Conservation (phyloP, 2,797 vertebrate species). For the Luscinia luscinia region DNA sequence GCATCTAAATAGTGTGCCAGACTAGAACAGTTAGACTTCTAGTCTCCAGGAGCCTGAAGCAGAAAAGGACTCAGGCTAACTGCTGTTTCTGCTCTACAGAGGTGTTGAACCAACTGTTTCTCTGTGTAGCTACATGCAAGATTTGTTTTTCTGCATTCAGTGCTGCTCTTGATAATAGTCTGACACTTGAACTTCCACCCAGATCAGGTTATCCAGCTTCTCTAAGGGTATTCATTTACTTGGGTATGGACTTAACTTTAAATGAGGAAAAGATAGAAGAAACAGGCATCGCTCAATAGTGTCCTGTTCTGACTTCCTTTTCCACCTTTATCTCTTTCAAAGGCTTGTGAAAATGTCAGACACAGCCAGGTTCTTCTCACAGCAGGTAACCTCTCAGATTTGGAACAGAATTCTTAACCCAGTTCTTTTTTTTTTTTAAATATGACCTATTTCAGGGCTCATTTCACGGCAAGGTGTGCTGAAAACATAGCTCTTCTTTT, state of each 20-base stretch:
- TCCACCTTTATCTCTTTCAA: neutral
- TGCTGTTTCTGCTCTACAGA: neutral
- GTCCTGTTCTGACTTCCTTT: neutral
- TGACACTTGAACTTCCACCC: neutral
- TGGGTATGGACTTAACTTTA: neutral
- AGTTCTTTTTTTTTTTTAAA: neutral
- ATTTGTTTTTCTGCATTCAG: neutral
- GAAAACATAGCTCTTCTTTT: neutral
- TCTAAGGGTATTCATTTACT: neutral
- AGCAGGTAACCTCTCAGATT: neutral
- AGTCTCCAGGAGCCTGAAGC: neutral
- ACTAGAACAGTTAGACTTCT: neutral
- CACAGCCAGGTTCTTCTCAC: neutral
- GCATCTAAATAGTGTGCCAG: neutral
- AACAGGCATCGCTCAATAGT: neutral
- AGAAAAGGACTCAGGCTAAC: neutral
- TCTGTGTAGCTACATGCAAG: neutral
- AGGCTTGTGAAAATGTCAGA: neutral
- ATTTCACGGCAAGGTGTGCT: neutral
- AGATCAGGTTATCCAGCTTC: neutral
- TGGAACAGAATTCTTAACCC: constrained; percentile 7
- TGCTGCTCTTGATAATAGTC: neutral
- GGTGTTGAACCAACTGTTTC: neutral
- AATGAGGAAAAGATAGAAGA: neutral
- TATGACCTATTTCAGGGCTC: neutral